Percentiles rank a stretch among this genome's conserved stretches.
These are phyloP conservation scores for Lerema accius DNA, from an alignment of 1,140 invertebrate genomes.

Conservation along the genomic window DNA sequence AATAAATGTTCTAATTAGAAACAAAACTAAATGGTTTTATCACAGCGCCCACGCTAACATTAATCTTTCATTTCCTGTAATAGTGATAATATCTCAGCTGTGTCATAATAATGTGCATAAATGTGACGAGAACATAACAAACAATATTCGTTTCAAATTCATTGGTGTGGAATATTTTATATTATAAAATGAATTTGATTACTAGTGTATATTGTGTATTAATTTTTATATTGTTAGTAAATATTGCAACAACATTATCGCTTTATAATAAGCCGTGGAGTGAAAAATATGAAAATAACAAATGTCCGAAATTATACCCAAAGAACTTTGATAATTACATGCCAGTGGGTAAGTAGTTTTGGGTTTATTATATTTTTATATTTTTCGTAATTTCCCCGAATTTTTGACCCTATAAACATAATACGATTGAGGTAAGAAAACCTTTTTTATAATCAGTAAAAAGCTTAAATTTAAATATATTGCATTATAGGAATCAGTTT, in stretches of 20 bases:
- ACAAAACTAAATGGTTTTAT: slow-evolving; percentile 42
- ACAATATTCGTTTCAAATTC: slow-evolving; percentile 1
- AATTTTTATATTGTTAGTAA: slow-evolving; percentile 49
- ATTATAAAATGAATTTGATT: slow-evolving; percentile 23
- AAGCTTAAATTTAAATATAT: background rate
- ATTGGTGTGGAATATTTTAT: slow-evolving; percentile 10
- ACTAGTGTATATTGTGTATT: slow-evolving; percentile 38
- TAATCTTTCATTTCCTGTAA: slow-evolving; percentile 53
- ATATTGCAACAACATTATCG: slow-evolving; percentile 54
- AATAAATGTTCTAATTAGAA: slow-evolving; percentile 6
- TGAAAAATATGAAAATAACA: slow-evolving; percentile 78
- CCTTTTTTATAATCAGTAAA: background rate
- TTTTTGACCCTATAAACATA: background rate
- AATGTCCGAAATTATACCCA: slow-evolving; percentile 77
- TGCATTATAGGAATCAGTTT: no score
- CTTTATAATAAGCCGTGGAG: slow-evolving; percentile 75
- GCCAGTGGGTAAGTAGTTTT: slow-evolving; percentile 70
- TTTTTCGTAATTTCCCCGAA: background rate
- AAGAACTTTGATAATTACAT: slow-evolving; percentile 79
- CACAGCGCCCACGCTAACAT: slow-evolving; percentile 54
- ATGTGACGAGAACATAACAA: slow-evolving; percentile 23
- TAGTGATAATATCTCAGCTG: slow-evolving; percentile 46
- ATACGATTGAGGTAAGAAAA: background rate
- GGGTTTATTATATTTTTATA: background rate
- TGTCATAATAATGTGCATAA: slow-evolving; percentile 12